Base-by-base conservation (phyloP, 2,113 vertebrate genomes). In the Colius striatus region DNA sequence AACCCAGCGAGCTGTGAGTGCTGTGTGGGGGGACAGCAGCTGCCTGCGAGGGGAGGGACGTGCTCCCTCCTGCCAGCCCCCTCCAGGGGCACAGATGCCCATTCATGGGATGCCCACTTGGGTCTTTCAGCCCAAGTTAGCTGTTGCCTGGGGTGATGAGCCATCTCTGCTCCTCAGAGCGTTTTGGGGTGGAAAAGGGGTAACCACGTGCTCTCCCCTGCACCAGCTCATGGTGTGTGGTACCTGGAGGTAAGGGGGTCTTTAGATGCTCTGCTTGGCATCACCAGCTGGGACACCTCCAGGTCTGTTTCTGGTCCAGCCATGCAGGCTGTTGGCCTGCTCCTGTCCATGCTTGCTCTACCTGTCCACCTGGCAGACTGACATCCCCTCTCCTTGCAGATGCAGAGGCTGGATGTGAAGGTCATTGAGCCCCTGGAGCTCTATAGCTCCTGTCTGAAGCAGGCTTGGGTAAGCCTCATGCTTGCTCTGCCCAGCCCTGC, bases 391-490 rank as follows among this genome's bases (percentile, higher is more conserved):
- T 43, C 41, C 41, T 43, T 83, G 47, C 63, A 98, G 98, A 96
- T 98, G 2, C 98, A 98, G 80, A 97, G 98, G 87, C 94, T 99
- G 93, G 98, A 98, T 58, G 89, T 55, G 11, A 98, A 97, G 95
- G 98, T 98, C 0, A 5, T 98, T 5, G 77, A 83, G 45, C 97
- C 98, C 18, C 93, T 98, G 57, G 98, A 98, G 81, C 72, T 96
- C 9, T 98, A 98, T 0, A 94, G 98, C 34, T 87, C 89, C 4
- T 90, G 91, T 16, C 95, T 98, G 58, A 98, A 98, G 92, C 98
- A 95, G 72, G 98, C 96, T 18, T 0, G 2, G 25, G 23, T 23
- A 23, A 67, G 21, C 96, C 26, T 1, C 30, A 63, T 30, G n/a
- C 15, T 77, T 77, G 34, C 43, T 51, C 47, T 65, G 30, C 51